Base-by-base conservation (phyloP, 2,797 vertebrate genomes). In the Lateolabrax maculatus region DNA sequence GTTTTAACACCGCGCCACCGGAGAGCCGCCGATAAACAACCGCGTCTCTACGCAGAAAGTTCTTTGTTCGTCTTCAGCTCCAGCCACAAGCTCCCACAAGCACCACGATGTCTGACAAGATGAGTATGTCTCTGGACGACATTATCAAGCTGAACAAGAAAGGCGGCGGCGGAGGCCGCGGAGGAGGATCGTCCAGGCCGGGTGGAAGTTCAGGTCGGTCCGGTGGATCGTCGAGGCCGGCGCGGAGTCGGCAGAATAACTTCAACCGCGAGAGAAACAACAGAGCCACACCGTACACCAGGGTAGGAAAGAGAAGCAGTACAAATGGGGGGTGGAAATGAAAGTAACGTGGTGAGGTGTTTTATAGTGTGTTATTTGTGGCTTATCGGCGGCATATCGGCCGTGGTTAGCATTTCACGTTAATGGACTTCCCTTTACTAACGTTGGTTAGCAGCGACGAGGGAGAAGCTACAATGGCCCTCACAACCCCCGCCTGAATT, bases 111-210 rank as follows among this genome's bases (percentile, higher is more conserved):
- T 90, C 96, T 29, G 97, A 98, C 72, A 98, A 98, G 87, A 97
- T 98, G 96, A 96, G 94, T 58, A 98, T 98, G 97, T 98, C 97
- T 64, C 92, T 98, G 90, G 97, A 98, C 85, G 97, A 98, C 85
- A 98, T 98, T 64, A 98, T 98, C 55, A 97, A 96, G 81, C 92
- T 97, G 80, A 97, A 96, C 79, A 96, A 95, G 81, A 97, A 95
- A 85, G 96, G 96, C 72, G 80, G 95, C n/a, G 93, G 96, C 13
- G 82, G 95, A 21, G 90, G 95, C 27, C 90, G 95, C 51, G 93
- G 92, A 12, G 93, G 95, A 51, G 82, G 93, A 4, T 87, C 94
- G 9, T 87, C 85, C 9, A 61, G 93, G 10, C 88, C 92, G 21
- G 88, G 90, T 23, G 94, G 93, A 49, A 93, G 95, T 46, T 94